These are phyloP conservation scores for Spea bombifrons DNA, from an alignment of 2,113 vertebrate genomes.

Conservation along the genomic window DNA sequence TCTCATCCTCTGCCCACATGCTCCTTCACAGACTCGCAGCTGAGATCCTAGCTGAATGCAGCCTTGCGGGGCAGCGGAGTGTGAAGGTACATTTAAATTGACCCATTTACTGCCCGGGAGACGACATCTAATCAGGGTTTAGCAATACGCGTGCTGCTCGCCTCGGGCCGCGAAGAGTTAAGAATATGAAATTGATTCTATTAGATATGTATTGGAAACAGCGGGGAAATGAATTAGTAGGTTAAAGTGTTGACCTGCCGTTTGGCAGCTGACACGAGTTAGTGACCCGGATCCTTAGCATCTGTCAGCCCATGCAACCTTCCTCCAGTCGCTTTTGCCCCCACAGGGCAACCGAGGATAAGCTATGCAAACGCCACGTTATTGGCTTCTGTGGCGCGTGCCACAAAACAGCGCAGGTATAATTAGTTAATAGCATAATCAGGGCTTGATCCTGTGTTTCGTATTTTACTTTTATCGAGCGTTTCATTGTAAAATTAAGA, in stretches of 20 bases:
- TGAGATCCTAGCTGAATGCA: constrained; percentile 12
- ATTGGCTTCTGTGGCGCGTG: too few species aligned
- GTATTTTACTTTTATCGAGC: too few species aligned
- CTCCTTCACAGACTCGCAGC: constrained; percentile 14
- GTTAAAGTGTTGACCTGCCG: constrained; percentile 24
- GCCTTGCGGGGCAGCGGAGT: constrained; percentile 14
- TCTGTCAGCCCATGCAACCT: constrained; percentile 4
- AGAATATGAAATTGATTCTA: constrained; percentile 33
- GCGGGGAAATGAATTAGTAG: constrained; percentile 41
- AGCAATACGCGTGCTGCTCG: not conserved
- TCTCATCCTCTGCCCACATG: not conserved
- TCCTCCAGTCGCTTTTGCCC: not conserved
- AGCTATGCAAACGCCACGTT: too few species aligned
- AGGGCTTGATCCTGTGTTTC: too few species aligned
- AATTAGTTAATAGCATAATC: too few species aligned
- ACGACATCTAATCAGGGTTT: not conserved
- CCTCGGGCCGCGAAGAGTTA: not conserved
- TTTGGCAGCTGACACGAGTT: constrained; percentile 16
- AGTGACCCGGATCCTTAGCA: constrained; percentile 37
- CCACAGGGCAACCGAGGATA: not conserved
- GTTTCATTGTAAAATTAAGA: too few species aligned
- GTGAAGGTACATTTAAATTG: constrained; percentile 32
- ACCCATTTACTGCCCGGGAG: not conserved
- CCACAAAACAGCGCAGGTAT: too few species aligned
- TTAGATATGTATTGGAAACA: constrained; percentile 35